Conservation (phyloP, 2,888 invertebrate species). For the Colostygia pectinataria region DNA sequence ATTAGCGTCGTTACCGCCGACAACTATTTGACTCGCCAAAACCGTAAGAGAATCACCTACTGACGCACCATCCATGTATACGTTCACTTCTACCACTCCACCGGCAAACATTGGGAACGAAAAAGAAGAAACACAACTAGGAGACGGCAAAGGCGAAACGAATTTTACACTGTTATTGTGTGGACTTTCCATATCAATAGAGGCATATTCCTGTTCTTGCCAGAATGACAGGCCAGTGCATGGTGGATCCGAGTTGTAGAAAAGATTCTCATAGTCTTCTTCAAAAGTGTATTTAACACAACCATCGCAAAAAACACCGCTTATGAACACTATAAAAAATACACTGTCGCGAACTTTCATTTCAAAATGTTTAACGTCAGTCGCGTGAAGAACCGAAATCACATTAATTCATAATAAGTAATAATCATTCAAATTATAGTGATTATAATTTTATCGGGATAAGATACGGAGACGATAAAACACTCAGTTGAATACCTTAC, state of each 20-base stretch:
- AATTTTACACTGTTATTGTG: conserved; percentile 40
- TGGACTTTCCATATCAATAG: conserved; percentile 32
- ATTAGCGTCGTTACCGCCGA: conserved; percentile 24
- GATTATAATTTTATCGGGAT: conserved; percentile 42
- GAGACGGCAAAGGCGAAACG: conserved; percentile 35
- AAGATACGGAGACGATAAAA: conserved; percentile 39
- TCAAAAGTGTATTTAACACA: conserved; percentile 55
- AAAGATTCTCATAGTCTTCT: conserved; percentile 42
- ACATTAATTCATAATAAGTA: background rate
- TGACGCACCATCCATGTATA: conserved; percentile 43
- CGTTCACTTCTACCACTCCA: conserved; percentile 50
- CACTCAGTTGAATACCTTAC: conserved; percentile 2
- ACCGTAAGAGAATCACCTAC: conserved; percentile 44
- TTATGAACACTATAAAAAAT: conserved; percentile 32
- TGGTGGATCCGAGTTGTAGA: conserved; percentile 37
- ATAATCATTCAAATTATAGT: conserved; percentile 41
- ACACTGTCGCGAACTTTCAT: conserved; percentile 32
- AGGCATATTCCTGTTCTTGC: conserved; percentile 40
- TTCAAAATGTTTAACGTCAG: conserved; percentile 25
- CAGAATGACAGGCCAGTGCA: conserved; percentile 41
- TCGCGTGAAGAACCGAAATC: conserved; percentile 1
- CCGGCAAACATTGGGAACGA: conserved; percentile 41
- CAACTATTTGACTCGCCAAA: conserved; percentile 39
- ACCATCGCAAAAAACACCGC: conserved; percentile 40
- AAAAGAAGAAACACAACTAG: conserved; percentile 43